Evolutionary conservation across 2,113 vertebrate genomes (phyloP), one percentile per base, ranked within the genome.

Genomic region (Aspidoscelis tigris): DNA sequence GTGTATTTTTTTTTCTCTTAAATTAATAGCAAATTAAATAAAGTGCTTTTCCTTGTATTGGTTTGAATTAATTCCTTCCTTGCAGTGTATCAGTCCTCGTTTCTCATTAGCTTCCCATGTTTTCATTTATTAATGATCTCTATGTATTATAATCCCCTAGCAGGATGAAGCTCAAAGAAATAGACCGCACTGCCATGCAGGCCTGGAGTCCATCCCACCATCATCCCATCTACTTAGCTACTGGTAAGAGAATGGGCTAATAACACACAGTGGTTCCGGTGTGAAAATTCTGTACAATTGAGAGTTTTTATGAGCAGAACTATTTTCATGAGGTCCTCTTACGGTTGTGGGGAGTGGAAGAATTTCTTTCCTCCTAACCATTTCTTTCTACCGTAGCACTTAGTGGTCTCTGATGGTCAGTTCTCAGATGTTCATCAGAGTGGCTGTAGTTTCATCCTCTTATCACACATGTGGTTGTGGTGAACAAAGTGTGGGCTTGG

Each of bases 91-190:
- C 22, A 44, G n/a, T 6, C 18, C 61, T 72, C 53, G 41, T 16
- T 61, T 71, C 66, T 82, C 50, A 74, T 53, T 65, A 68, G 21
- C 24, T 20, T 16, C 8, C 18, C 11, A 21, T 22, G 24, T 22
- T 77, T 64, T 77, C 43, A 7, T 72, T 68, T 6, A 33, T 39
- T 79, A 44, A 2, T 22, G 0, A 0, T 21, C 7, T 41, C 22
- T 18, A 1, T 0, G 41, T 64, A 69, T 43, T 70, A 58, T 7
- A 69, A 5, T 77, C 20, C 84, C 87, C n/a, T 4, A 94, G 84
- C 83, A 96, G 97, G 89, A 99, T 99, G 98, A 99, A 99, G 95
- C 96, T 99, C 73, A 99, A 99, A 93, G 98, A 98, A 89, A 93
- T 99, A 76, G 97, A 97, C 86, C 98, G 97, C 72, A 99, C 98